phyloP scores from a whole-genome alignment of 2,113 vertebrate genomes.

The Chunga burmeisteri region DNA sequence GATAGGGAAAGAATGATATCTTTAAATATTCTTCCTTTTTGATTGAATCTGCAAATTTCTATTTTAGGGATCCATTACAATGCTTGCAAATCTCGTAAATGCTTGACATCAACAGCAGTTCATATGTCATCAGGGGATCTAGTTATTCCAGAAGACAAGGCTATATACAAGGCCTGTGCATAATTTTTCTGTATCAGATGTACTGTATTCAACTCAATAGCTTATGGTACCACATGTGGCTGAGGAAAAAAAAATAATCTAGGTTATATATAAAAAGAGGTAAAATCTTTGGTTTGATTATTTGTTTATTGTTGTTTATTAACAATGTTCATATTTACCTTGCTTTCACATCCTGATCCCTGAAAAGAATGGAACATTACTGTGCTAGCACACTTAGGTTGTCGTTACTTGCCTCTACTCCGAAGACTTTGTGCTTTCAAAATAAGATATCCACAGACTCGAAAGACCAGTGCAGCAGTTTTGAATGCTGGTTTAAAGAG shows the following conservation, averaged over 20 bases:
- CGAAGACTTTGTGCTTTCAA: neutral
- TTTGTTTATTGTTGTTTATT: neutral
- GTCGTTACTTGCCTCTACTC: neutral
- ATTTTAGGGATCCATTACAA: neutral
- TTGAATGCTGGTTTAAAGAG: constrained; percentile 3
- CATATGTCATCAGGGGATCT: neutral
- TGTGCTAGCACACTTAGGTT: neutral
- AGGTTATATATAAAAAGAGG: neutral
- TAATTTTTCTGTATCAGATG: neutral
- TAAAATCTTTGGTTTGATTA: neutral
- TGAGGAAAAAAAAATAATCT: neutral
- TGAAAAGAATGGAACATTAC: neutral
- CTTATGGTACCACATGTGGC: neutral
- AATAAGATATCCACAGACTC: neutral
- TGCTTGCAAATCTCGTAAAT: neutral
- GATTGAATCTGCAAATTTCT: neutral
- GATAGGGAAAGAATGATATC: neutral
- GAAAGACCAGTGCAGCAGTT: neutral
- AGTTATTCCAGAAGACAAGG: neutral
- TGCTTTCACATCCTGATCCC: neutral
- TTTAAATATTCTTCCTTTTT: neutral
- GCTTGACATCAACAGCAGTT: neutral
- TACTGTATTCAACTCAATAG: neutral
- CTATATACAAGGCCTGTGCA: neutral
- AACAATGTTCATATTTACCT: neutral